A percentile compares a stretch with the other conserved stretches of the same genome.
Conservation (phyloP, 2,888 invertebrate species). For the Melipona bicolor region DNA sequence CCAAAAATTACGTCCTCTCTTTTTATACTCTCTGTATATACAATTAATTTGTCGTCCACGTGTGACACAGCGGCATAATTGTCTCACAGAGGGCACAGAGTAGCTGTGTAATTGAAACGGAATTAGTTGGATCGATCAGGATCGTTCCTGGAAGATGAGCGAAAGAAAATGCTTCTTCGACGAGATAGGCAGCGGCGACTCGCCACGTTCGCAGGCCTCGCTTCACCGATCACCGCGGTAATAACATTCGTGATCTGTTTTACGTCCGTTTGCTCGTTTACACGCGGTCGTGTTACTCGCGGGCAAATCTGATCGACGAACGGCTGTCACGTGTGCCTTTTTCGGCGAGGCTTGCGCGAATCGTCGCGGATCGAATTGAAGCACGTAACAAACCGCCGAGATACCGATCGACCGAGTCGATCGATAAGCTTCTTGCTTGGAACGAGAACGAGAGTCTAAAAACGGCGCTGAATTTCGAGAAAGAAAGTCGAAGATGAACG, state of each 20-base stretch:
- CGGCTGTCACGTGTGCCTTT: conserved; percentile 31
- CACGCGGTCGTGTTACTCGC: conserved; percentile 39
- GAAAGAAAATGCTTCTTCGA: conserved; percentile 36
- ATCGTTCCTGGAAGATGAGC: neutral
- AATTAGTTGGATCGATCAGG: neutral
- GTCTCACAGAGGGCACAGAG: conserved; percentile 30
- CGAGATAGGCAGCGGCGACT: conserved; percentile 18
- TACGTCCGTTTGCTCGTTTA: conserved; percentile 43
- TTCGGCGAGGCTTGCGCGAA: conserved; percentile 26
- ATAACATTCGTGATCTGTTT: conserved; percentile 54
- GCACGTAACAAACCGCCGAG: conserved; percentile 54
- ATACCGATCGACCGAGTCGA: neutral
- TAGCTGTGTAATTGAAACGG: conserved; percentile 35
- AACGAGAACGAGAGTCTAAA: neutral
- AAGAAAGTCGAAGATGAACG: neutral
- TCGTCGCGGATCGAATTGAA: conserved; percentile 40
- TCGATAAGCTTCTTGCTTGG: neutral
- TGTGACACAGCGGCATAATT: conserved; percentile 32
- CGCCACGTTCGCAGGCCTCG: conserved; percentile 29
- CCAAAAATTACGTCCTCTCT: too few relatives aligned
- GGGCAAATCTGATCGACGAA: conserved; percentile 42
- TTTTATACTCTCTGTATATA: too few relatives aligned
- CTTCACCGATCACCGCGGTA: conserved; percentile 50
- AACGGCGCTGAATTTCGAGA: neutral
- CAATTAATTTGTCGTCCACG: too few relatives aligned